phyloP scores from a whole-genome alignment of 2,888 invertebrate genomes.

The Pristionchus entomophagus region DNA sequence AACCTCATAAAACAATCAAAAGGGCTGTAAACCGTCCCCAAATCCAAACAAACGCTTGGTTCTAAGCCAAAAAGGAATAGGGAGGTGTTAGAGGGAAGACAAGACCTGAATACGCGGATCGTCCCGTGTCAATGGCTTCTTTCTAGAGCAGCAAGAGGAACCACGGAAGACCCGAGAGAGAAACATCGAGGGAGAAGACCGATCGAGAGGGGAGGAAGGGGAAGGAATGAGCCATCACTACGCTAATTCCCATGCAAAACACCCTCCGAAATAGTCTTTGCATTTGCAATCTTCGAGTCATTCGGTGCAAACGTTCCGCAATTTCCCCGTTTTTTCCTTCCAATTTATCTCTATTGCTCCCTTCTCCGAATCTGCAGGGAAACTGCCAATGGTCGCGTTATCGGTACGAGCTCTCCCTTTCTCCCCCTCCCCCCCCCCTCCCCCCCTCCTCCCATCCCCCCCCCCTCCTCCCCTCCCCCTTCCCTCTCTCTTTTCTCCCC shows the following conservation, averaged over 20 bases:
- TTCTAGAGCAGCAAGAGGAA: neutral
- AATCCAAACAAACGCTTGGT: too few species aligned
- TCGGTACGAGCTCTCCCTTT: neutral
- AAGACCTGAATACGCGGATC: neutral
- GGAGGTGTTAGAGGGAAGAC: neutral
- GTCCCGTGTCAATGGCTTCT: neutral
- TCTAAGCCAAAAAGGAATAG: neutral
- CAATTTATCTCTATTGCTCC: neutral
- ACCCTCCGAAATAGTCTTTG: neutral
- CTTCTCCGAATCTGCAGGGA: constrained; percentile 4
- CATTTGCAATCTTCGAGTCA: neutral
- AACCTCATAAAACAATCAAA: too few species aligned
- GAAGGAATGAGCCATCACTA: neutral
- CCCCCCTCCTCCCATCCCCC: neutral
- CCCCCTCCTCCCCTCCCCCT: neutral
- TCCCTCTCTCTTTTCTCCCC: neutral
- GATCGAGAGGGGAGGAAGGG: neutral
- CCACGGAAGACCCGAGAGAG: constrained; percentile 5
- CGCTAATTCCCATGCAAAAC: neutral
- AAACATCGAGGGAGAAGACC: neutral
- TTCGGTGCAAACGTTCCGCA: neutral
- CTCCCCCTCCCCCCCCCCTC: neutral
- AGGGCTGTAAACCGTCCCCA: too few species aligned
- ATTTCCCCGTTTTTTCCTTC: neutral
- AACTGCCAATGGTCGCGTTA: neutral